phyloP scores from a whole-genome alignment of 2,888 invertebrate genomes.

The Coleophora flavipennella region DNA sequence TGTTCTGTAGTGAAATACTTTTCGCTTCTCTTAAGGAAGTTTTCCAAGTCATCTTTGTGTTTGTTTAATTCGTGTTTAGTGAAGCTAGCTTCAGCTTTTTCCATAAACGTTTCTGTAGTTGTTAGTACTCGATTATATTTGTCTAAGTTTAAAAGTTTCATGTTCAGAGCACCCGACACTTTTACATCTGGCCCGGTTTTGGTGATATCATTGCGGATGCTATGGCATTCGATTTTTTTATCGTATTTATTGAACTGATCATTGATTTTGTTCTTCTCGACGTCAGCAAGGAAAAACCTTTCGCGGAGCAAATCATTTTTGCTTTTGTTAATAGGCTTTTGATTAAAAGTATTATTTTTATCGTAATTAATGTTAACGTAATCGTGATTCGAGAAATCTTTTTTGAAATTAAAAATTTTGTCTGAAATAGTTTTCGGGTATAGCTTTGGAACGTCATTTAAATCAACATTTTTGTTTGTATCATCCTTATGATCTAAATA shows the following conservation, averaged over 20 bases:
- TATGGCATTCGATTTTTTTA: constrained; percentile 61
- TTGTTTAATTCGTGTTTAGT: constrained; percentile 48
- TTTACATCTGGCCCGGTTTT: constrained; percentile 50
- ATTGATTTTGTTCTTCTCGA: constrained; percentile 49
- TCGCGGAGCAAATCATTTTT: constrained; percentile 55
- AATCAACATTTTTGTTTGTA: background rate
- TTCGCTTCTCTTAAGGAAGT: constrained; percentile 61
- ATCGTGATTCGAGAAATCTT: constrained; percentile 53
- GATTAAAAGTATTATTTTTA: constrained; percentile 12
- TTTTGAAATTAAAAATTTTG: constrained; percentile 60
- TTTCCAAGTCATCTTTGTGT: constrained; percentile 48
- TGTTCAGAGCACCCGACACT: constrained; percentile 52
- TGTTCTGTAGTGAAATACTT: constrained; percentile 52
- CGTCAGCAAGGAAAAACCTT: constrained; percentile 41
- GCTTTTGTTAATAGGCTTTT: constrained; percentile 29
- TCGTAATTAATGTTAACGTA: constrained; percentile 50
- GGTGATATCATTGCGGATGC: constrained; percentile 53
- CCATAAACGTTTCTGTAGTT: constrained; percentile 53
- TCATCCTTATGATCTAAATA: constrained; percentile 24
- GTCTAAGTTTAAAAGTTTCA: constrained; percentile 55
- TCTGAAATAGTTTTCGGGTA: constrained; percentile 49
- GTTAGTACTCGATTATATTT: constrained; percentile 57
- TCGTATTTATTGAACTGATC: constrained; percentile 42
- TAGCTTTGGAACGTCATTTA: constrained; percentile 28
- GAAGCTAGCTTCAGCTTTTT: constrained; percentile 52